Evolutionary conservation across 2,113 vertebrate species (phyloP), one percentile per base, ranked within the genome.

Genomic region (Chrysochloris asiatica): DNA sequence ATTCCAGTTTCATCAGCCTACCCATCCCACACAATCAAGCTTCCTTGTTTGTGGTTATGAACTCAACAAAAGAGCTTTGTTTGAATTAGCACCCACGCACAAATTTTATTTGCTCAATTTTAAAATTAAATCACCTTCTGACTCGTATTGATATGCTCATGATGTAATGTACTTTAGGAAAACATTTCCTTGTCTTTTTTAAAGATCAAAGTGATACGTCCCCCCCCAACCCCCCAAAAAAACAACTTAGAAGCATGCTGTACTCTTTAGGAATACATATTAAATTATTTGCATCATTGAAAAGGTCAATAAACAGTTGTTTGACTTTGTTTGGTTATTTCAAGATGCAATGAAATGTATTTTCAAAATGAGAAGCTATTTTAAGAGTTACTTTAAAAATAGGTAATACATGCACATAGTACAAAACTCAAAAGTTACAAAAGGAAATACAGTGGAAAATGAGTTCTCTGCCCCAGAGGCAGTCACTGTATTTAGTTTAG

Each of bases 1-100:
- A 93, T 52, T 59, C 75, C 71, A 81, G 56, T 95, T 95, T 81
- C 91, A 73, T 86, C 93, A 81, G 2, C 82, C 92, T 92, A 65
- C 77, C 80, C 88, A 47, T 77, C 94, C 19, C 2, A 83, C 86
- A 2, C 52, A 1, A 7, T 43, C 52, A 33, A 54, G 41, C 72
- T 96, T 96, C 93, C 93, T 96, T 88, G 50, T 96, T 92, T 91
- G 80, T 88, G 95, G 93, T 90, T 85, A 91, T 95, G 88, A 92
- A 91, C 69, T 77, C 78, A 93, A 93, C 88, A 92, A 89, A 93
- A 92, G 94, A 56, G 28, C 78, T 87, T 89, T 96, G 82, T 95
- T 90, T 93, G 79, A 87, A 95, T 91, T 81, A 92, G n/a, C 87
- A 52, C 83, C 92, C 94, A 90, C 75, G 22, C 28, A 0, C 3